Base-by-base conservation (phyloP, 2,113 vertebrate species). In the Anoplopoma fimbria region DNA sequence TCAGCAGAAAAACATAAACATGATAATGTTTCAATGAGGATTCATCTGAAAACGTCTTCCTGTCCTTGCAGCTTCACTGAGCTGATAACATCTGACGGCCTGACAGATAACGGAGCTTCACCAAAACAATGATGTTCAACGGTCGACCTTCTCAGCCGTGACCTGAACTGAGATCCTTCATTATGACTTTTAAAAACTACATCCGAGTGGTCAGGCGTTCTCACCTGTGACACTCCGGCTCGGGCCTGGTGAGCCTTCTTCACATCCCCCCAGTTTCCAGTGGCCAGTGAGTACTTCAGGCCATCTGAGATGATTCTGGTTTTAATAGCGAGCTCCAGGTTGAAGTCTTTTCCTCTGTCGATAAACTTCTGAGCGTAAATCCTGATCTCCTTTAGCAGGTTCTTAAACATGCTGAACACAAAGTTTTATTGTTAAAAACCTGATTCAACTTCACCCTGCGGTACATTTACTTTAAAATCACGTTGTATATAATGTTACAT, bases 341-440 rank as follows among this genome's bases (percentile, higher is more conserved):
- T 99, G 90, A 99, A 99, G 93, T 99, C 98, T 60, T 99, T 99
- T 65, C 98, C 98, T 89, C 96, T 79, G 92, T 99, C 98, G 75
- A 99, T 99, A 88, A 99, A 99, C 91, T 99, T 99, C 81, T 99
- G 98, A 31, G 98, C 98, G 25, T 99, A 99, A 80, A 99, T 99
- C 65, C 98, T 92, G 75, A 99, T 98, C 94, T 99, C 98, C 93
- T 99, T 99, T 88, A 99, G 94, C 88, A 99, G 95, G 92, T 99
- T 99, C 93, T 99, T 99, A 89, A 99, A 99, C 98, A 99, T 99
- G 31, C 98, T 99, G 94, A 63, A 75, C 2, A 23, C 33, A 4
- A 4, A 63, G 61, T 21, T 31, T 49, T 4, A 53, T 8, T 34
- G 4, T 55, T 55, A 4, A 33, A 9, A 23, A 9, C 21, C 38